Conservation (phyloP, 2,888 invertebrate genomes). For the Thereva nobilitata region DNA sequence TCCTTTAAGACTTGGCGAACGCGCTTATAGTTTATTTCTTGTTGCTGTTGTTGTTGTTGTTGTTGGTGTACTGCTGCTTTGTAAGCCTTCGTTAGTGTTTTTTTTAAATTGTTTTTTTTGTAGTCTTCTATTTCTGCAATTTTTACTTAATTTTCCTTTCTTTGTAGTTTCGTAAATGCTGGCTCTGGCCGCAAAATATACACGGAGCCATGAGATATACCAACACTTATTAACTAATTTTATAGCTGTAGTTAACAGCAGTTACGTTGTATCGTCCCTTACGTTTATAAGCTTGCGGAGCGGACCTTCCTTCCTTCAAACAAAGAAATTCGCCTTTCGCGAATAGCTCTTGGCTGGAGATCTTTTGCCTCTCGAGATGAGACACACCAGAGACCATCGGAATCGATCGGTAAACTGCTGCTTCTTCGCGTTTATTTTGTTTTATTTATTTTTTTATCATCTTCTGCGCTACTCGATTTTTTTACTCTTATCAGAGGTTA, state of each 20-base stretch:
- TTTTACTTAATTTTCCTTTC: slow-evolving; percentile 19
- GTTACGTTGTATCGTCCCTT: slow-evolving; percentile 11
- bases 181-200: neutral
- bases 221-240: slow-evolving; percentile 22
- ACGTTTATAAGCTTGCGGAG: slow-evolving; percentile 10
- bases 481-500: neutral
- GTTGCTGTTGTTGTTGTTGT: too few relatives aligned
- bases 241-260: slow-evolving; percentile 9
- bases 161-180: slow-evolving; percentile 9
- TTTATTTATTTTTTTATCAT: slow-evolving; percentile 23
- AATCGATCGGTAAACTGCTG: neutral
- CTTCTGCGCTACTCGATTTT: slow-evolving; percentile 12
- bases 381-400: too few relatives aligned
- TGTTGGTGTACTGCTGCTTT: too few relatives aligned
- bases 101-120: neutral
- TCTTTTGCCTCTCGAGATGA: too few relatives aligned
- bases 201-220: slow-evolving; percentile 4
- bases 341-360: too few relatives aligned
- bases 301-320: slow-evolving; percentile 7
- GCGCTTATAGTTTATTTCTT: too few relatives aligned
- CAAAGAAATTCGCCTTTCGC: slow-evolving; percentile 11
- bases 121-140: slow-evolving; percentile 3
- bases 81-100: too few relatives aligned
- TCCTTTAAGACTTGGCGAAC: neutral
- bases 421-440: slow-evolving; percentile 7